These are phyloP conservation scores for Pararge aegeria DNA, from an alignment of 1,140 invertebrate genomes.

Conservation along the genomic window DNA sequence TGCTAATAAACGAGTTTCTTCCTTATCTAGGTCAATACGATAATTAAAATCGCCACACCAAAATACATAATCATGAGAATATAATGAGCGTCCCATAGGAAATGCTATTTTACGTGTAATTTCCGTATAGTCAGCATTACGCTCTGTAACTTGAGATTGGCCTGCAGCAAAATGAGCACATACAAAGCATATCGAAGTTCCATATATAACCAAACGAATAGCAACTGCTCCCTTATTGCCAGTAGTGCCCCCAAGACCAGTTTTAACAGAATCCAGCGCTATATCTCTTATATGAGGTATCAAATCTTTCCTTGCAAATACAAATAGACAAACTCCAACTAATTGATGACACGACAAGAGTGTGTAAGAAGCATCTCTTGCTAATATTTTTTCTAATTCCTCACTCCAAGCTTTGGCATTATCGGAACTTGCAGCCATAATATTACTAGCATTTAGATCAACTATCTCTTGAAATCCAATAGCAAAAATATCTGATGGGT, in stretches of 20 bases:
- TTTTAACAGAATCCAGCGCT: constrained; percentile 97
- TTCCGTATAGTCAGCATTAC: constrained; percentile 98
- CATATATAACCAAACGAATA: constrained; percentile 94
- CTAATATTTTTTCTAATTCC: constrained; percentile 95
- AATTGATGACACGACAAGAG: constrained; percentile 97
- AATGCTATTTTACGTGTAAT: constrained; percentile 96
- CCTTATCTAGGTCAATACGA: constrained; percentile 96
- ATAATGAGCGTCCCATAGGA: constrained; percentile 94
- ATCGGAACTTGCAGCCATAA: constrained; percentile 97
- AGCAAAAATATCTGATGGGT: constrained; percentile 95
- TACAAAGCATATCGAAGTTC: constrained; percentile 97
- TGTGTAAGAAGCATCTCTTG: constrained; percentile 93
- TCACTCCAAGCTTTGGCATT: constrained; percentile 98
- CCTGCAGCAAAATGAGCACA: constrained; percentile 99
- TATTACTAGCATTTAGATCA: constrained; percentile 98
- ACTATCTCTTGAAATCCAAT: constrained; percentile 99
- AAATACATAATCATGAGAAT: constrained; percentile 98
- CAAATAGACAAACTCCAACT: constrained; percentile 98
- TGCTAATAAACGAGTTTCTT: constrained; percentile 94
- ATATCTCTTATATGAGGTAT: constrained; percentile 95
- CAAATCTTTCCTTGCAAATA: constrained; percentile 94
- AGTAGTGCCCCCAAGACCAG: constrained; percentile 96
- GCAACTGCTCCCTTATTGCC: constrained; percentile 98
- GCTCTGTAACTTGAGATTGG: constrained; percentile 96
- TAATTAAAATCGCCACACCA: constrained; percentile 99